phyloP scores from a whole-genome alignment of 2,888 invertebrate genomes.

The Brenthis ino region DNA sequence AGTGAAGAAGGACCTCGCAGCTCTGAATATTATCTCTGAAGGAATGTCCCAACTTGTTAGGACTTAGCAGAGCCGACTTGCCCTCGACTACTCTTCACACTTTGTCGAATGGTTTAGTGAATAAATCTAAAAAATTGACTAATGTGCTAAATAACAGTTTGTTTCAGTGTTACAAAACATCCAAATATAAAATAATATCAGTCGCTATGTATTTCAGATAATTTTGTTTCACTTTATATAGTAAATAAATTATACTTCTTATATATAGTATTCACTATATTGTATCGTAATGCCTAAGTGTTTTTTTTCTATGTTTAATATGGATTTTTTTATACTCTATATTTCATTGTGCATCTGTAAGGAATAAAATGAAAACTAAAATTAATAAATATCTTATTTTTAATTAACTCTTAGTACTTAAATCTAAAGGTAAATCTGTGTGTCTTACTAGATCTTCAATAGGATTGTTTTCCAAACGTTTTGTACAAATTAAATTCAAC shows the following conservation, averaged over 20 bases:
- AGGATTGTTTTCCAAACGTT: conserved; percentile 62
- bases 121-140: conserved; percentile 6
- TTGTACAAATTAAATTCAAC: conserved; percentile 69
- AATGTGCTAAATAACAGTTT: background rate
- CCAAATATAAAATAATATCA: conserved; percentile 2
- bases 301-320: too few relatives aligned
- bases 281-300: background rate
- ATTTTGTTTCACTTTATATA: too few relatives aligned
- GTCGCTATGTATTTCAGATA: background rate
- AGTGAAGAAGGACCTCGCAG: conserved; percentile 89
- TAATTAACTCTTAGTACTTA: conserved; percentile 80
- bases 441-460: conserved; percentile 68
- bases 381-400: conserved; percentile 48
- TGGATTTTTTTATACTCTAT: too few relatives aligned
- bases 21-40: conserved; percentile 89
- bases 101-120: conserved; percentile 29
- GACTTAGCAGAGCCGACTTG: conserved; percentile 46
- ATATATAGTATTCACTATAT: background rate
- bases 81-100: conserved; percentile 21
- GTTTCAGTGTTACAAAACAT: background rate
- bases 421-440: conserved; percentile 83
- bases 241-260: too few relatives aligned
- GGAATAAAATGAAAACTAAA: conserved; percentile 33
- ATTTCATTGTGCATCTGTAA: too few relatives aligned
- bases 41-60: conserved; percentile 85